phyloP scores from a whole-genome alignment of 1,140 invertebrate species.

The Polypedilum vanderplanki region DNA sequence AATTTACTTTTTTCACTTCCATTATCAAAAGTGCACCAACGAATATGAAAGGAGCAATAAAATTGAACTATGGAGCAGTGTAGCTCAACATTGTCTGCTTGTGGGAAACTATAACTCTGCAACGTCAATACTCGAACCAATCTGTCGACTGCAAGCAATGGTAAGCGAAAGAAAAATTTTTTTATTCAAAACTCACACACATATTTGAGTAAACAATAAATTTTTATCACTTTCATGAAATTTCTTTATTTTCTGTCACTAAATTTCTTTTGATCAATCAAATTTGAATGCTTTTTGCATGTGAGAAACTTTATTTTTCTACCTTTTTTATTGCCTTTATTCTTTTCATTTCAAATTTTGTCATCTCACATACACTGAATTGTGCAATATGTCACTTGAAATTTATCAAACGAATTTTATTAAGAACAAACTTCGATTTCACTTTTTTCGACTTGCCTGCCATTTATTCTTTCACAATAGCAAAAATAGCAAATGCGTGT shows the following conservation, averaged over 20 bases:
- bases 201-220: too few species aligned
- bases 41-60: slow-evolving; percentile 38
- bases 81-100: slow-evolving; percentile 39
- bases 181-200: not conserved
- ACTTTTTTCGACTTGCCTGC: not conserved
- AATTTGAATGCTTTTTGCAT: too few species aligned
- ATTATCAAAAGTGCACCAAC: slow-evolving; percentile 34
- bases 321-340: not conserved
- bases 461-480: too few species aligned
- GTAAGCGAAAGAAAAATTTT: slow-evolving; percentile 33
- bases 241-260: not conserved
- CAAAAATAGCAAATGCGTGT: too few species aligned
- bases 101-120: slow-evolving; percentile 42
- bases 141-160: slow-evolving; percentile 41
- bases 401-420: not conserved
- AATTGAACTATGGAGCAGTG: slow-evolving; percentile 39
- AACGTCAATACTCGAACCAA: slow-evolving; percentile 40
- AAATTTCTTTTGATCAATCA: too few species aligned
- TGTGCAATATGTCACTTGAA: not conserved
- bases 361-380: not conserved
- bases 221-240: too few species aligned
- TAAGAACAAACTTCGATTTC: not conserved
- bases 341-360: not conserved
- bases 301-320: not conserved
- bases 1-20: not conserved